Percentiles rank a stretch among this genome's conserved stretches.
Conservation (phyloP, 2,888 invertebrate genomes). For the Temnothorax ravouxi region DNA sequence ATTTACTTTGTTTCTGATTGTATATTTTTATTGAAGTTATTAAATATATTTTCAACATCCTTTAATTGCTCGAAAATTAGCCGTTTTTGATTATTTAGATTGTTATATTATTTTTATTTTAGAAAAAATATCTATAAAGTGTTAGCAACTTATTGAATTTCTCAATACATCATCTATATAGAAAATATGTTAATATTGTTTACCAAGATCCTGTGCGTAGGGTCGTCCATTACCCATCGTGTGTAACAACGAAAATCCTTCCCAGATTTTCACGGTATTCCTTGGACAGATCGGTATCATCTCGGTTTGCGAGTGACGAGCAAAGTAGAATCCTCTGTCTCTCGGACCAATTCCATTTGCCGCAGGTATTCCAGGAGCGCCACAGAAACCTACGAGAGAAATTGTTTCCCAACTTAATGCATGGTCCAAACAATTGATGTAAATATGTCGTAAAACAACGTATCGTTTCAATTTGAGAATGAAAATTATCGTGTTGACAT, state of each 20-base stretch:
- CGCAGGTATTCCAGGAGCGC: constrained; percentile 90
- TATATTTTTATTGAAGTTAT: neutral
- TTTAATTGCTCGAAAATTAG: no score
- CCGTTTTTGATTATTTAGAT: no score
- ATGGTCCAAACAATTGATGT: neutral
- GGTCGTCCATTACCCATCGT: constrained; percentile 96
- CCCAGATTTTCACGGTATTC: constrained; percentile 95
- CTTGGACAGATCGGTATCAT: constrained; percentile 94
- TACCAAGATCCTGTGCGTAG: constrained; percentile 97
- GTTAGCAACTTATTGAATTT: neutral
- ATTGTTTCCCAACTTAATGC: neutral
- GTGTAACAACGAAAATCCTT: constrained; percentile 97
- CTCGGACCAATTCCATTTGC: constrained; percentile 91
- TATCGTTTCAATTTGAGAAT: constrained; percentile 1
- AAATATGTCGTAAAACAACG: neutral
- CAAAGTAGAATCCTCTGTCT: constrained; percentile 96
- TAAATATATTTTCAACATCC: no score
- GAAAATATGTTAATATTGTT: constrained; percentile 64
- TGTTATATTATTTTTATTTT: neutral
- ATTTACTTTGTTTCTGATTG: neutral
- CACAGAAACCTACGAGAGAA: constrained; percentile 84
- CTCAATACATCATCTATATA: neutral
- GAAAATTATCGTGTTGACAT: neutral
- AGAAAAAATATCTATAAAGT: neutral
- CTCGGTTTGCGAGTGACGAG: constrained; percentile 96